Conservation (phyloP, 2,797 vertebrate genomes). For the Myoxocephalus aenaeus region DNA sequence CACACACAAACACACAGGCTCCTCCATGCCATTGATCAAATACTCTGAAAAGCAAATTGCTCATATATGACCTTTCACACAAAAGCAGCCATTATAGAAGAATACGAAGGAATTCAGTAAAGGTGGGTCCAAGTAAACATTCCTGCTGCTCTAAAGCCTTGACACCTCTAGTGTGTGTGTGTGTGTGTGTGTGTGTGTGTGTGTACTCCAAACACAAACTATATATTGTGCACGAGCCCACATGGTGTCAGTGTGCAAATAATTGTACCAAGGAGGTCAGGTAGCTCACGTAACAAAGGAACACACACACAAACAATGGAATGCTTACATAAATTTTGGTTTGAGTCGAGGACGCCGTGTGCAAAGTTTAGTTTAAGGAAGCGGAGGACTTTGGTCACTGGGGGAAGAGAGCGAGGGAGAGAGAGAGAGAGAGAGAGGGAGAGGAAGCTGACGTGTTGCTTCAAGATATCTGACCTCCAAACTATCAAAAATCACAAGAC, state of each 20-base stretch:
- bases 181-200: conserved; percentile 42
- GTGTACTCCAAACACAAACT: conserved; percentile 57
- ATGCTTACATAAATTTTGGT: conserved; percentile 61
- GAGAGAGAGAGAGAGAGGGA: conserved; percentile 1
- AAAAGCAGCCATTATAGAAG: conserved; percentile 67
- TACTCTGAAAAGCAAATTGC: conserved; percentile 53
- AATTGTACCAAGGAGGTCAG: conserved; percentile 54
- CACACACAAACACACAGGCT: not conserved
- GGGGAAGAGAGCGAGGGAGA: not conserved
- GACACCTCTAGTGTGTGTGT: conserved; percentile 38
- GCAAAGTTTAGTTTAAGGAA: conserved; percentile 63
- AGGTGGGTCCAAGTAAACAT: conserved; percentile 68
- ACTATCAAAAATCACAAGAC: not conserved
- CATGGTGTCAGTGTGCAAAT: conserved; percentile 50
- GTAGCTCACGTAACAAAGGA: conserved; percentile 58
- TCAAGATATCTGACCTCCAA: not conserved
- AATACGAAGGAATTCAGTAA: conserved; percentile 61
- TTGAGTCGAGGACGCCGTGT: conserved; percentile 43
- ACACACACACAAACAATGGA: conserved; percentile 44
- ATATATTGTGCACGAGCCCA: conserved; percentile 46
- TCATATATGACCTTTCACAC: conserved; percentile 68
- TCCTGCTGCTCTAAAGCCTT: conserved; percentile 60
- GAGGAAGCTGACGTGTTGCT: not conserved
- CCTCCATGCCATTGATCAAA: conserved; percentile 45
- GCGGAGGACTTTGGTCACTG: conserved; percentile 59